Evolutionary conservation across 2,797 vertebrate species (phyloP).

Genomic region (Muscicapa comitata): DNA sequence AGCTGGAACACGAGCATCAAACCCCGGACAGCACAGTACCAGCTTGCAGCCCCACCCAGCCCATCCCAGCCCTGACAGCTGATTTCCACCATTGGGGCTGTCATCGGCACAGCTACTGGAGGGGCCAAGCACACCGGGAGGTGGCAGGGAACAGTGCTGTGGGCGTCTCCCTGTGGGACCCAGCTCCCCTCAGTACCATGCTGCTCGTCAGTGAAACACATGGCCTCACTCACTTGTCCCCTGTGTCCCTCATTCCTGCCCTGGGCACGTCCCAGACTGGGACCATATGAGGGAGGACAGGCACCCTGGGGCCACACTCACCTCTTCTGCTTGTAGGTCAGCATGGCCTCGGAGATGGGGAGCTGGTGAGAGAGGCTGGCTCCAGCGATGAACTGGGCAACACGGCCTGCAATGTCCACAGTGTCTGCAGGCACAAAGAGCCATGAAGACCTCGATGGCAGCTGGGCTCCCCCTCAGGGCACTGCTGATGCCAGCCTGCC

Average conservation of each 20-base stretch:
- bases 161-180: not conserved
- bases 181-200: not conserved
- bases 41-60: not conserved
- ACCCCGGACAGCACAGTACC: not conserved
- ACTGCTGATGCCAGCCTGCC: not conserved
- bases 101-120: not conserved
- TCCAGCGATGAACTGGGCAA: slow-evolving; percentile 87
- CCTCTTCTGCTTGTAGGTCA: slow-evolving; percentile 95
- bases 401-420: slow-evolving; percentile 87
- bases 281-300: fast-evolving
- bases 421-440: slow-evolving; percentile 73
- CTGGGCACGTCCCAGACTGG: not conserved
- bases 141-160: not conserved
- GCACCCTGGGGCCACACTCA: slow-evolving; percentile 57
- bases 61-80: not conserved
- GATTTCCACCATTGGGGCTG: not conserved
- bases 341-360: slow-evolving; percentile 97
- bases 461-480: not conserved
- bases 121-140: not conserved
- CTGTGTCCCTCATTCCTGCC: not conserved
- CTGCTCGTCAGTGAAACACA: fast-evolving
- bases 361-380: slow-evolving; percentile 90
- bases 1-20: slow-evolving; percentile 32
- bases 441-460: not conserved
- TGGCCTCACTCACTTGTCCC: not conserved